Percentiles rank a stretch among this genome's conserved stretches.
These are phyloP conservation scores for Cetoscarus ocellatus DNA, from an alignment of 2,797 vertebrate species.

Conservation along the genomic window DNA sequence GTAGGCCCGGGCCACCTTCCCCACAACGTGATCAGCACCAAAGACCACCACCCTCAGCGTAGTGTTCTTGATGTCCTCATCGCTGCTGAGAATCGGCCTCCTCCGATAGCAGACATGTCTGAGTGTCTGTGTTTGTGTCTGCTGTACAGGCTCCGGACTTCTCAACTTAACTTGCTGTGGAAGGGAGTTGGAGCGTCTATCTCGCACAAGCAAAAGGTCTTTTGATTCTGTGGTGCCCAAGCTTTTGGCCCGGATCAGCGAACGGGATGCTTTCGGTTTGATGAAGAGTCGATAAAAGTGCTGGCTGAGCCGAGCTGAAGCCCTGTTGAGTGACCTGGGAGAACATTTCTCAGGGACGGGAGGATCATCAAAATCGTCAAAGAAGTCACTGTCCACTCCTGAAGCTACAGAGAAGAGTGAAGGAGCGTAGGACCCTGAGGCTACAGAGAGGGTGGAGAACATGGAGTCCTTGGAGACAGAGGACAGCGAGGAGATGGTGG, in stretches of 20 bases:
- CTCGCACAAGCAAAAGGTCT: slow-evolving; percentile 73
- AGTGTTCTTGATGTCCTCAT: slow-evolving; percentile 84
- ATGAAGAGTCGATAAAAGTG: slow-evolving; percentile 88
- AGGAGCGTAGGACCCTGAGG: slow-evolving; percentile 85
- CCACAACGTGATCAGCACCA: slow-evolving; percentile 93
- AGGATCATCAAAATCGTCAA: slow-evolving; percentile 90
- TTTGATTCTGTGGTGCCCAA: slow-evolving; percentile 85
- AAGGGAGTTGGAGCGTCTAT: slow-evolving; percentile 93
- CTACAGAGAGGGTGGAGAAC: slow-evolving; percentile 84
- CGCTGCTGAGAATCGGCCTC: slow-evolving; percentile 92
- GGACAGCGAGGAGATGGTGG: slow-evolving; percentile 85
- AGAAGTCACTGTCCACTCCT: slow-evolving; percentile 92
- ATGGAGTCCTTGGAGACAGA: slow-evolving; percentile 88
- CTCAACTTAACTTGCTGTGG: slow-evolving; percentile 88
- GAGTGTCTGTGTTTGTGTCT: slow-evolving; percentile 56
- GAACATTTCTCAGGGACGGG: slow-evolving; percentile 55
- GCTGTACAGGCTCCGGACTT: slow-evolving; percentile 57
- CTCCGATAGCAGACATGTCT: slow-evolving; percentile 83
- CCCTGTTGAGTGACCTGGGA: slow-evolving; percentile 66
- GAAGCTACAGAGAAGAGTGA: slow-evolving; percentile 91
- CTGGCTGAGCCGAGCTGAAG: slow-evolving; percentile 80
- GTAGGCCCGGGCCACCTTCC: slow-evolving; percentile 95
- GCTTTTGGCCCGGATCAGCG: slow-evolving; percentile 89
- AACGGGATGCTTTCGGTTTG: slow-evolving; percentile 83
- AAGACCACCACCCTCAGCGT: slow-evolving; percentile 95